Evolutionary conservation across 2,888 invertebrate species (phyloP).

Genomic region (Ypsolopha scabrella): DNA sequence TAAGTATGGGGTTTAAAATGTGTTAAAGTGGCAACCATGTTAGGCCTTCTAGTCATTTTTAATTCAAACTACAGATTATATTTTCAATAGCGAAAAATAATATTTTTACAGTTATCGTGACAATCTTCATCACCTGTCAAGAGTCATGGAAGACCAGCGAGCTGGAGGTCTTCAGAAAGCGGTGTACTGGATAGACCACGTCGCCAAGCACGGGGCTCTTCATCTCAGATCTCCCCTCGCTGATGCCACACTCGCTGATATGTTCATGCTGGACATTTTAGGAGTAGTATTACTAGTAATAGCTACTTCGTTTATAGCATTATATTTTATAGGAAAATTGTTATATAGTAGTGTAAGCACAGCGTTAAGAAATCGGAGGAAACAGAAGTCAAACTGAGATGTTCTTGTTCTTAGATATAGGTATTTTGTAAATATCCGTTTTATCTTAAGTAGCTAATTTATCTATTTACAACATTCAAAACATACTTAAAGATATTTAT

Average conservation of each 20-base stretch:
- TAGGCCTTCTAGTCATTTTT: too few species aligned
- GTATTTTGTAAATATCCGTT: too few species aligned
- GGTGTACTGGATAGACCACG: slow-evolving; percentile 3
- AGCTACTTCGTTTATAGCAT: not conserved
- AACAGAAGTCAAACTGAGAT: not conserved
- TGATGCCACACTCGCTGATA: not conserved
- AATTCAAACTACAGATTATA: not conserved
- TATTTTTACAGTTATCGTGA: not conserved
- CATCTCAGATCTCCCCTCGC: slow-evolving; percentile 4
- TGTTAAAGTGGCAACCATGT: too few species aligned
- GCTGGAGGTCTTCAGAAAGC: slow-evolving; percentile 2
- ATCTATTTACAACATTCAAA: too few species aligned
- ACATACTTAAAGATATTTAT: too few species aligned
- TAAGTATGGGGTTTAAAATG: too few species aligned
- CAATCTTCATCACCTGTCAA: not conserved
- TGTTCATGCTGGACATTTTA: not conserved
- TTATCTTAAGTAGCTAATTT: too few species aligned
- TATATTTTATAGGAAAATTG: not conserved
- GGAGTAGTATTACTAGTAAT: not conserved
- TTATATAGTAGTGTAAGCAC: not conserved
- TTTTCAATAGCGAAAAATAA: not conserved
- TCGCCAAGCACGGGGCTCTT: not conserved
- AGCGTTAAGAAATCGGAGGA: not conserved
- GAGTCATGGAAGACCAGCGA: slow-evolving; percentile 3
- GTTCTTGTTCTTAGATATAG: not conserved